Evolutionary conservation across 2,797 vertebrate species (phyloP), one percentile per base, ranked within the genome.

Genomic region (Aphelocoma californica): DNA sequence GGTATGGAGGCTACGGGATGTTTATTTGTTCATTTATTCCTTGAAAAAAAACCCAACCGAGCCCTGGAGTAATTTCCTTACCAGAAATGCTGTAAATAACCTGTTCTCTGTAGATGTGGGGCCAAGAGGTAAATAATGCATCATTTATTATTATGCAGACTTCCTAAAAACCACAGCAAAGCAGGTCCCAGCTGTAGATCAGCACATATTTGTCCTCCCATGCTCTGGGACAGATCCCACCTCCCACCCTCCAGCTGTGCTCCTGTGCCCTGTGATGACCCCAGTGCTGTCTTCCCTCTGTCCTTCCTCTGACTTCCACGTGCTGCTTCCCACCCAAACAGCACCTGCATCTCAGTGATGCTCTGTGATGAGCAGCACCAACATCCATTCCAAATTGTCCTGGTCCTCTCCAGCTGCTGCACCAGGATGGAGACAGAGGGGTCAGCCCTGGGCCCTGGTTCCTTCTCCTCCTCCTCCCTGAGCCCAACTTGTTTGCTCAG

Each of bases 1-100:
- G 98, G 98, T 98, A 98, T 23, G 97, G 72, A 66, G n/a, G 13
- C 29, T 45, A 20, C 2, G 7, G 51, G 45, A 58, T 31, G 14
- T 53, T 89, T 51, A 19, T 65, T 90, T 93, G 34, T 51, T 92
- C 15, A 21, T 89, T 75, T 72, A 29, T 77, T 79, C 44, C 66
- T 82, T 73, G 32, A 19, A 14, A 69, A 91, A 16, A 3, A 10
- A 14, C 0, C 7, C 31, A 62, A 4, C 20, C 29, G 57, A 88
- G 3, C 32, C 50, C 8, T 28, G n/a, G 47, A 81, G 31, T 69
- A 23, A 90, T 91, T 88, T 93, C 31, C 74, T 88, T 83, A 48
- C 20, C 77, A 86, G 45, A 78, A 92, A 69, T 54, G 10, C 60
- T 74, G 54, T 66, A 61, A 92, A 83, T 79, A 77, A 77, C 66